Conservation (phyloP, 2,888 invertebrate genomes). For the Phortica okadai region DNA sequence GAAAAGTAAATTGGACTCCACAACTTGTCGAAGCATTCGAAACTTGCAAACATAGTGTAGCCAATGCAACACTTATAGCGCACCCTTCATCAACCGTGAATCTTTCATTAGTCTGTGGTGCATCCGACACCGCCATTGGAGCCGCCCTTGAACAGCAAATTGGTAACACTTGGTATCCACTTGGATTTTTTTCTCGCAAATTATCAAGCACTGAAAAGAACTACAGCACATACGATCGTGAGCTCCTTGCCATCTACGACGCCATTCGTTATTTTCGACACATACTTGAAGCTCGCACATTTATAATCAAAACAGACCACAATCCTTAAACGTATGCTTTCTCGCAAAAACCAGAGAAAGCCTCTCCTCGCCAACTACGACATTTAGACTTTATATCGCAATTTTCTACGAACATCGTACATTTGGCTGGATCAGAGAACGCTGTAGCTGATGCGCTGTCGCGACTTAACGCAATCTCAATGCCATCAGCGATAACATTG, state of each 20-base stretch:
- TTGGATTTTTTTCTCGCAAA: constrained; percentile 40
- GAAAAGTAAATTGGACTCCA: constrained; percentile 28
- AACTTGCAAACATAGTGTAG: constrained; percentile 28
- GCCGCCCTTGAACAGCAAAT: constrained; percentile 37
- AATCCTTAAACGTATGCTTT: constrained; percentile 20
- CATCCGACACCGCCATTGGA: constrained; percentile 38
- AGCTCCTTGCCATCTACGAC: constrained; percentile 37
- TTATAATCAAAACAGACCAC: constrained; percentile 29
- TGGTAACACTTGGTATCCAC: constrained; percentile 32
- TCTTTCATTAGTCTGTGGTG: constrained; percentile 41
- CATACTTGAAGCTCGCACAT: constrained; percentile 34
- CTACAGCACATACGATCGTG: constrained; percentile 44
- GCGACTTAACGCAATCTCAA: constrained; percentile 26
- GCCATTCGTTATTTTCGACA: constrained; percentile 40
- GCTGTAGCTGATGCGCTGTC: constrained; percentile 38
- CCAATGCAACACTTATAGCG: constrained; percentile 12
- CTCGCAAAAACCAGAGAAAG: neutral
- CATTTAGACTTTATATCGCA: constrained; percentile 37
- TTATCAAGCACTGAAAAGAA: constrained; percentile 33
- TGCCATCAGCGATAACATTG: constrained; percentile 16
- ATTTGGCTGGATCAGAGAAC: constrained; percentile 34
- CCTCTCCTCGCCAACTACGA: constrained; percentile 15
- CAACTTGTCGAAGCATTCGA: constrained; percentile 15
- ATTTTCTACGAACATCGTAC: constrained; percentile 32
- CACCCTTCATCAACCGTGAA: constrained; percentile 32